Base-by-base conservation (phyloP, 2,888 invertebrate genomes). In the Plagodis dolabraria region DNA sequence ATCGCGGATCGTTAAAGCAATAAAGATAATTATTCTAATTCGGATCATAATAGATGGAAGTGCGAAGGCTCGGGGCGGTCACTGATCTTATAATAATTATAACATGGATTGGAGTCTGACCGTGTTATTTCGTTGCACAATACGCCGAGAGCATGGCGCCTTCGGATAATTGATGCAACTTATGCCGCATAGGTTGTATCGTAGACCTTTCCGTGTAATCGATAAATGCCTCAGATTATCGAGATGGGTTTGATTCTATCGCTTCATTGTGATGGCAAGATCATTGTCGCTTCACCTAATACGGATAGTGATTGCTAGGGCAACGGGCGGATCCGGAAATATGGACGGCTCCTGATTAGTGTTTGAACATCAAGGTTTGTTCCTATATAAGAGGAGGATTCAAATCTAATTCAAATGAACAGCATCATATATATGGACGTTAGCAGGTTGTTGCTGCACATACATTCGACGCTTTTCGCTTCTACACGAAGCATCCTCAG, bases 51-150 rank as follows among this genome's bases (percentile, higher is more conserved):
- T 80, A 74, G 72, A 67, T 66, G 66, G 67, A 62, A 71, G 72
- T 79, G 85, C 79, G 83, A 79, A 72, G 70, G 82, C 86, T 80
- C 53, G 76, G 67, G 84, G 85, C 85, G 80, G 78, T 82, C 76
- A 76, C 75, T 82, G 85, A 75, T 81, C 83, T 82, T 79, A 80
- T 76, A 67, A 75, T 72, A 75, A 80, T 77, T 77, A 74, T 76
- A 72, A 71, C 69, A 69, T 73, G 73, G 75, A 70, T 71, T 77
- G 77, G 77, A 72, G 72, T 77, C 77, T 72, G 74, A 74, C 76
- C 79, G 75, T 72, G 74, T 76, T 78, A 78, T 78, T 76, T 71
- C 57, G 75, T 87, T 87, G 73, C 86, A 80, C 79, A 87, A 87
- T 80, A 54, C 57, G 58, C 57, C 56, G 66, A 69, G 67, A 69